Base-by-base conservation (phyloP, 2,113 vertebrate genomes). In the Dipodomys ordii region DNA sequence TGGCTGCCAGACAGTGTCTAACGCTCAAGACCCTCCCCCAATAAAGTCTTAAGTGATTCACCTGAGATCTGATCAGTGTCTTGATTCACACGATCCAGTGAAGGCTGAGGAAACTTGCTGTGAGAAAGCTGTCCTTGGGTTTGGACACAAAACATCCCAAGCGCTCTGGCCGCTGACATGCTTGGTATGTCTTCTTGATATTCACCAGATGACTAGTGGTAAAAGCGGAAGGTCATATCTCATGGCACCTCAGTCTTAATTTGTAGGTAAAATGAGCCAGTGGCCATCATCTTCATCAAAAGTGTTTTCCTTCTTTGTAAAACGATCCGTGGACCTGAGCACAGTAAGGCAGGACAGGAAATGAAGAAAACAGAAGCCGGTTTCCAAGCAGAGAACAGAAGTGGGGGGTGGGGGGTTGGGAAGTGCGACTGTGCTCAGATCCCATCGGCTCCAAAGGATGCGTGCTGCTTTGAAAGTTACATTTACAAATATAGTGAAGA, bases 381-480 rank as follows among this genome's bases (percentile, higher is more conserved):
- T 90, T 83, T 73, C 19, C 60, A 49, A 81, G 57, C n/a, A 62
- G 91, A 88, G 12, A 32, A 76, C 74, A 79, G 74, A 90, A 46
- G 23, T 0, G 10, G 39, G 32, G 3, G 2, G 28, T 8, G 39
- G 32, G 3, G 2, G 28, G 80, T 74, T 35, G 49, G 27, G 46
- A 68, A 85, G 28, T 39, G 57, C 65, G 9, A 67, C 49, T 81
- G 64, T 76, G 20, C 6, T 83, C 44, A 78, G 5, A 15, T 57
- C 27, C 0, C 49, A 39, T 94, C 9, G 64, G n/a, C 77, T 95
- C 27, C 39, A 87, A 77, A 64, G 60, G 64, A 25, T 15, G 22
- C n/a, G 39, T 69, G 8, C 74, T 88, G 44, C 88, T 53, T 57
- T 23, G 28, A 20, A 95, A 32, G 6, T 88, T 30, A 74, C 82